Conservation (phyloP, 2,797 vertebrate genomes). For the Podargus strigoides region DNA sequence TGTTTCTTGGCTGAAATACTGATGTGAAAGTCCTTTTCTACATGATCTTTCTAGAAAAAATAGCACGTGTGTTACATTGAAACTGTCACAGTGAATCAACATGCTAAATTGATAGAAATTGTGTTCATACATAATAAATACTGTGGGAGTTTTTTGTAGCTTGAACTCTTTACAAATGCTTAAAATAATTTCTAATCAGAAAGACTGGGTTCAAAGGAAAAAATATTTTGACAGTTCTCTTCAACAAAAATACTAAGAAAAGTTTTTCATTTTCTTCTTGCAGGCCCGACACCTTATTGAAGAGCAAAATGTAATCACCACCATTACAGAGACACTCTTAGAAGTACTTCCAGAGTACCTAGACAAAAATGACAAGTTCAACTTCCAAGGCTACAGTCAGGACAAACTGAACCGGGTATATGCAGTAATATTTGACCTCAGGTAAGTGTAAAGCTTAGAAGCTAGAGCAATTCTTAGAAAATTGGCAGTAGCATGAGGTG, state of each 20-base stretch:
- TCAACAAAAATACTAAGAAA: neutral
- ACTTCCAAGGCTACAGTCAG: slow-evolving; percentile 93
- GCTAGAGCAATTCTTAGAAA: neutral
- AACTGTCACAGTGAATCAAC: neutral
- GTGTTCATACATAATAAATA: neutral
- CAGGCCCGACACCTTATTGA: slow-evolving; percentile 95
- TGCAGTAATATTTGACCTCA: slow-evolving; percentile 93
- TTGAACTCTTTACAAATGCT: neutral
- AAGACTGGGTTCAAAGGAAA: neutral
- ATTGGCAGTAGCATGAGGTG: rapidly evolving
- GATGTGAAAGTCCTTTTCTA: neutral
- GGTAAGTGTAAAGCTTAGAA: slow-evolving; percentile 72
- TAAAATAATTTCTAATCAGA: neutral
- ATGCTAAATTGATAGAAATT: neutral
- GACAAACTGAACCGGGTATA: slow-evolving; percentile 90
- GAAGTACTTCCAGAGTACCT: slow-evolving; percentile 89
- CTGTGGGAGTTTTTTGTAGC: neutral
- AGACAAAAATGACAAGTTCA: slow-evolving; percentile 89
- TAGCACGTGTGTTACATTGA: neutral
- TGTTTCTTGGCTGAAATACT: neutral
- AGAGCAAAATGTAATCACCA: slow-evolving; percentile 89
- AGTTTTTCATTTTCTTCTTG: neutral
- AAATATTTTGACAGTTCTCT: neutral
- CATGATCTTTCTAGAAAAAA: neutral
- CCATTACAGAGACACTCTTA: slow-evolving; percentile 89